A percentile compares a stretch with the other conserved stretches of the same genome.
These are phyloP conservation scores for Epinotia nisella DNA, from an alignment of 2,888 invertebrate genomes.

Conservation along the genomic window DNA sequence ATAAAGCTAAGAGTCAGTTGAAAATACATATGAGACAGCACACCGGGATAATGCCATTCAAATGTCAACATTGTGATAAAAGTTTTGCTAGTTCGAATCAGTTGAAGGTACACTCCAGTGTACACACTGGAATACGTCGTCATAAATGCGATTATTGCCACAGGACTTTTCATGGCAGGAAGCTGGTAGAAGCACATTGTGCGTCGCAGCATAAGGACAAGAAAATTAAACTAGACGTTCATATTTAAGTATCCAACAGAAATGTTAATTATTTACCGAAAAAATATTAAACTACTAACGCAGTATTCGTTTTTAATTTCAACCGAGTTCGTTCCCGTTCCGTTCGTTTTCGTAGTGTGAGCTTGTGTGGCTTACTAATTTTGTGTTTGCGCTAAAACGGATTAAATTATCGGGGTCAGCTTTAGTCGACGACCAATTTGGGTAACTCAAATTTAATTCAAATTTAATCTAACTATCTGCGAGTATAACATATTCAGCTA, in stretches of 20 bases:
- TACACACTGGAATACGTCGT: slow-evolving; percentile 45
- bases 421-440: neutral
- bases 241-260: neutral
- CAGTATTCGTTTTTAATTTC: neutral
- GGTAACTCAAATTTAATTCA: slow-evolving; percentile 1
- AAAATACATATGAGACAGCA: slow-evolving; percentile 47
- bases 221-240: slow-evolving; percentile 3
- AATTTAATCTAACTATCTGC: neutral
- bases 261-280: neutral
- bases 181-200: slow-evolving; percentile 42
- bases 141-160: slow-evolving; percentile 45
- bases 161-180: slow-evolving; percentile 44
- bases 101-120: slow-evolving; percentile 45
- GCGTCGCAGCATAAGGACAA: slow-evolving; percentile 39
- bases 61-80: slow-evolving; percentile 44
- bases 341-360: too few relatives aligned
- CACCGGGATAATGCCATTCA: slow-evolving; percentile 45
- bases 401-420: slow-evolving; percentile 1
- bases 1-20: slow-evolving; percentile 46
- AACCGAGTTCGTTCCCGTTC: too few relatives aligned
- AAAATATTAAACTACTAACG: neutral
- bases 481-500: neutral
- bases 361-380: slow-evolving; percentile 1
- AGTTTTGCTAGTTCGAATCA: slow-evolving; percentile 45
- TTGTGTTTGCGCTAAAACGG: neutral